Evolutionary conservation across 2,888 invertebrate species (phyloP), one percentile per base, ranked within the genome.

Genomic region (Agrotis puta): DNA sequence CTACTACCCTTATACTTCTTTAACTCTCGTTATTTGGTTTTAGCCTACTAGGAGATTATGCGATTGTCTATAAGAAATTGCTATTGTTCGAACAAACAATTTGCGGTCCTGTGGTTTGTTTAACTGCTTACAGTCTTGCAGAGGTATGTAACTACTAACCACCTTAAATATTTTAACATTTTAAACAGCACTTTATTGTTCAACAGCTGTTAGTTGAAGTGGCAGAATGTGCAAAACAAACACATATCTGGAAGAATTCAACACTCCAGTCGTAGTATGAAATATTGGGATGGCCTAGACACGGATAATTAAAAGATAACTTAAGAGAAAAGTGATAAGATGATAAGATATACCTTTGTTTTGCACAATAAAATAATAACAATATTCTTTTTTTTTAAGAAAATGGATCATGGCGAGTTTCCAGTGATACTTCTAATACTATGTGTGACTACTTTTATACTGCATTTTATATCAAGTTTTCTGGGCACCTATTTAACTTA

Each of bases 1-100:
- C 33, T 6, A 13, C 33, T n/a, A 33, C 5, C 0, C 18, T 27
- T 54, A n/a, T 27, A 11, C n/a, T 58, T 58, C 51, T 14, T 24
- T 16, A 20, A 27, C 16, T 6, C 11, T 62, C 4, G 14, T 14
- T 47, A 33, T 13, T 73, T 68, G 78, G 67, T 91, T 86, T 57
- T 81, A 94, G 93, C 3, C 84, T 93, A 27, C 57, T 92, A 66
- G 81, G 90, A 48, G 86, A 89, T 64, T 93, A 89, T 67, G 88
- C 90, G 1, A 74, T 57, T 59, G 92, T 93, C 20, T 90, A 89
- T 69, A 92, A 90, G 79, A 94, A 92, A 83, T 76, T 91, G 56
- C 78, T 94, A 53, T 88, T 93, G 85, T 93, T 85, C 71, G 93
- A 93, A 81, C 92, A 94, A 86, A 78, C 85, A 69, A 57, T 85